Evolutionary conservation across 2,888 invertebrate species (phyloP).

Genomic region (Drosophila yooni): DNA sequence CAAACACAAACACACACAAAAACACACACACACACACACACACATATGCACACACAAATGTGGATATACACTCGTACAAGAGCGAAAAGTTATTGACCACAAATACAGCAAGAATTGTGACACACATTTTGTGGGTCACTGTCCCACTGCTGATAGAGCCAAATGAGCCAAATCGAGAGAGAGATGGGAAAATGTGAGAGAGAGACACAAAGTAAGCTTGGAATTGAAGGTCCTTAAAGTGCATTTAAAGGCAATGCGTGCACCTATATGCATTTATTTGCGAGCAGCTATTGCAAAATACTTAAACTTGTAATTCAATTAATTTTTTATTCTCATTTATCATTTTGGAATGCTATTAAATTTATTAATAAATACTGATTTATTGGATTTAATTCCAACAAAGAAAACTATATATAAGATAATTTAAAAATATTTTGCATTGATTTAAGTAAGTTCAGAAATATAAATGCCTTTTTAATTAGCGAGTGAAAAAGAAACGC

Average conservation of each 20-base stretch:
- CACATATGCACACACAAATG: conserved; percentile 8
- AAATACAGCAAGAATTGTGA: conserved; percentile 61
- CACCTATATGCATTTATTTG: not conserved
- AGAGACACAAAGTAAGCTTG: not conserved
- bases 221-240: conserved; percentile 1
- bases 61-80: conserved; percentile 4
- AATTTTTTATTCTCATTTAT: not conserved
- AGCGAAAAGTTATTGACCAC: conserved; percentile 52
- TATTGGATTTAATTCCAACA: not conserved
- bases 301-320: not conserved
- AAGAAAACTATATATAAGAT: not conserved
- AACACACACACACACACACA: conserved; percentile 17
- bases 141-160: conserved; percentile 24
- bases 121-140: conserved; percentile 73
- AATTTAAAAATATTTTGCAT: not conserved
- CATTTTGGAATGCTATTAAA: not conserved
- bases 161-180: not conserved
- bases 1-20: conserved; percentile 27
- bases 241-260: not conserved
- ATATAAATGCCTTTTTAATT: not conserved
- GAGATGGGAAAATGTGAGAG: not conserved
- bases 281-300: not conserved
- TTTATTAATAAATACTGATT: not conserved
- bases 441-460: not conserved
- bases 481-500: not conserved